Evolutionary conservation across 2,797 vertebrate species (phyloP).

Genomic region (Gambusia yucatana): DNA sequence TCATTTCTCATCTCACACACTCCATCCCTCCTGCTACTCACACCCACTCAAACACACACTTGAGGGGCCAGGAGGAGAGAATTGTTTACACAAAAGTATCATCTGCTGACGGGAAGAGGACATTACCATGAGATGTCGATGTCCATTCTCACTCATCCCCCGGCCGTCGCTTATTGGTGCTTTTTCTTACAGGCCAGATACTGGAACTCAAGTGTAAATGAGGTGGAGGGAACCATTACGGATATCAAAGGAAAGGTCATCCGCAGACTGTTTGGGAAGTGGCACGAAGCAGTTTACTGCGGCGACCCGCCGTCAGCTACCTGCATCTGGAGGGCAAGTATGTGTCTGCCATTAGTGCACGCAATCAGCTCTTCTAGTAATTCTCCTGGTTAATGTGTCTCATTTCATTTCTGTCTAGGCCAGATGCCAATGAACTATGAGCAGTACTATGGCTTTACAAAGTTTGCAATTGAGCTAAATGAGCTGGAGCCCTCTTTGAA

Average conservation of each 20-base stretch:
- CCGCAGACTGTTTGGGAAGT: conserved; percentile 92
- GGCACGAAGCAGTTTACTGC: conserved; percentile 93
- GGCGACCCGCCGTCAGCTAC: conserved; percentile 87
- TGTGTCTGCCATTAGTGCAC: conserved; percentile 49
- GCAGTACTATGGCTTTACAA: conserved; percentile 96
- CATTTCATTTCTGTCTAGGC: conserved; percentile 76
- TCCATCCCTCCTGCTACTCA: conserved; percentile 17
- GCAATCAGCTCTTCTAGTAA: not conserved
- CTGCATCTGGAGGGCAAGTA: conserved; percentile 96
- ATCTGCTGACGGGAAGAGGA: conserved; percentile 52
- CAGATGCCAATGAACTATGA: conserved; percentile 89
- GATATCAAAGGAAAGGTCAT: conserved; percentile 89
- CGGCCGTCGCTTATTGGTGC: not conserved
- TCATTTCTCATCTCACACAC: conserved; percentile 37
- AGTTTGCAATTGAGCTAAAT: conserved; percentile 94
- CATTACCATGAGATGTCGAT: conserved; percentile 1
- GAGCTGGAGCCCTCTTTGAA: conserved; percentile 86
- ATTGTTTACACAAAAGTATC: conserved; percentile 47
- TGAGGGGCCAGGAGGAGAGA: not conserved
- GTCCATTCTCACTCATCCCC: not conserved
- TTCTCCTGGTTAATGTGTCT: not conserved
- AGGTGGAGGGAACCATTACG: conserved; percentile 90
- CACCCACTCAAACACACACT: not conserved
- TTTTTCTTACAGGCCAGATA: conserved; percentile 87
- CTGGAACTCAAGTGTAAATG: conserved; percentile 93